A percentile compares a stretch with the other conserved stretches of the same genome.
Evolutionary conservation across 2,888 invertebrate species (phyloP).

Genomic region (Pterostichus madidus): DNA sequence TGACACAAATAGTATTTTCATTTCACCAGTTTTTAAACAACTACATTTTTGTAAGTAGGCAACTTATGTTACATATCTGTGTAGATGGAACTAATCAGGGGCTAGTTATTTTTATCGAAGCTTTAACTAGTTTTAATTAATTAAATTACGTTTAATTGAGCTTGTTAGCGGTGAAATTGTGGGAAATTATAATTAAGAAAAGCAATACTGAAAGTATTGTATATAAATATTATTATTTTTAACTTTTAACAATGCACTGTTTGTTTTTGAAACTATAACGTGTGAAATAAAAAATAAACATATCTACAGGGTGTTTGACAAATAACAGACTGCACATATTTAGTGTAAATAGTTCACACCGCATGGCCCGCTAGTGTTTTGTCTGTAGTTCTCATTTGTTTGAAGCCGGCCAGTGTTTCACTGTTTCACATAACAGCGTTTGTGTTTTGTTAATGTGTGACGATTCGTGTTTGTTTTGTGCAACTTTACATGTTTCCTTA

Average conservation of each 20-base stretch:
- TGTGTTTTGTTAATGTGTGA: slow-evolving; percentile 31
- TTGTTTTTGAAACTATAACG: slow-evolving; percentile 19
- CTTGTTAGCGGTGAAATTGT: background rate
- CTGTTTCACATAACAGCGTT: background rate
- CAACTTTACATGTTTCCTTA: slow-evolving; percentile 16
- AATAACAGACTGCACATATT: slow-evolving; percentile 9
- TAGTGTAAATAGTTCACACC: slow-evolving; percentile 18
- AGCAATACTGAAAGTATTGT: background rate
- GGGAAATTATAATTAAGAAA: slow-evolving; percentile 1
- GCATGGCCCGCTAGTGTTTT: slow-evolving; percentile 40
- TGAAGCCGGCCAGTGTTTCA: slow-evolving; percentile 7
- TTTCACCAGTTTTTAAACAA: too few species aligned
- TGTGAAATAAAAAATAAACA: slow-evolving; percentile 22
- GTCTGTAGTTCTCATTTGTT: slow-evolving; percentile 7
- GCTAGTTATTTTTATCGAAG: background rate
- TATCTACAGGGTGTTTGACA: slow-evolving; percentile 32
- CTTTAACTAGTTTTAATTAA: slow-evolving; percentile 23
- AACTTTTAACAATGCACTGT: background rate
- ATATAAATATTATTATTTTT: background rate
- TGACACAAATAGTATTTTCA: too few species aligned
- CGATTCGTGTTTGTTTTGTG: slow-evolving; percentile 39
- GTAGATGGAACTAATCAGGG: background rate
- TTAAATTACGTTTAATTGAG: slow-evolving; percentile 38
- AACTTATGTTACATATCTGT: background rate
- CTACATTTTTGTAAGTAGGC: background rate